Base-by-base conservation (phyloP, 2,113 vertebrate genomes). In the Ploceus nigricollis region DNA sequence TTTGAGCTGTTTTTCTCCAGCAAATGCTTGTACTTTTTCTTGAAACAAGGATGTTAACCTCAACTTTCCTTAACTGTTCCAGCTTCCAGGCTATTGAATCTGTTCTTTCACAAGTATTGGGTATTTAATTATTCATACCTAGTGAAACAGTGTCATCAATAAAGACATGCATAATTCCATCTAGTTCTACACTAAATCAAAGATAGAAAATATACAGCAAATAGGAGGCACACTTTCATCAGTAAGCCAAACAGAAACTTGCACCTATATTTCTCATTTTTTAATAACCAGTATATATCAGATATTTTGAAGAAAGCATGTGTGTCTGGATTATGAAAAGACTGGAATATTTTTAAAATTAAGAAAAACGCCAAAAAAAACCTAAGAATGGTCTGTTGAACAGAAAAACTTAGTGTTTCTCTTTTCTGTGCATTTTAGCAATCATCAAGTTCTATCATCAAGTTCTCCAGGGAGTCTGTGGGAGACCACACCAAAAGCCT, bases 51-150 rank as follows among this genome's bases (percentile, higher is more conserved):
- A 64, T 58, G 7, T 28, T 77, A 89, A 68, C 39, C 19, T 91
- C 35, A 54, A 24, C 68, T 81, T 87, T 80, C 30, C 20, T 80
- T 89, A 72, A 71, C 17, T 54, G 31, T 30, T 91, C 39, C 69
- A 63, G 42, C 39, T 71, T 86, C 10, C 27, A 66, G 15, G 22
- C 12, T 71, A 35, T 58, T 83, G 63, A 91, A 77, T 50, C 10
- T 40, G 5, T 68, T 79, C 9, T 37, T 84, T 64, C 7, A 16
- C 33, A 77, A n/a, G 39, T 45, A 90, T 22, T 47, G 30, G 20
- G 6, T 72, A 69, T 77, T 87, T 80, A 83, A 87, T 83, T 80
- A 68, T 87, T 89, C 33, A 83, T 80, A 69, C 11, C 13, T 45
- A 57, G 7, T 35, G 27, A 84, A 91, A 82, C 6, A 50, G 6